Percentiles rank a stretch among this genome's conserved stretches.
Conservation (phyloP, 2,797 vertebrate genomes). For the Molossus molossus region DNA sequence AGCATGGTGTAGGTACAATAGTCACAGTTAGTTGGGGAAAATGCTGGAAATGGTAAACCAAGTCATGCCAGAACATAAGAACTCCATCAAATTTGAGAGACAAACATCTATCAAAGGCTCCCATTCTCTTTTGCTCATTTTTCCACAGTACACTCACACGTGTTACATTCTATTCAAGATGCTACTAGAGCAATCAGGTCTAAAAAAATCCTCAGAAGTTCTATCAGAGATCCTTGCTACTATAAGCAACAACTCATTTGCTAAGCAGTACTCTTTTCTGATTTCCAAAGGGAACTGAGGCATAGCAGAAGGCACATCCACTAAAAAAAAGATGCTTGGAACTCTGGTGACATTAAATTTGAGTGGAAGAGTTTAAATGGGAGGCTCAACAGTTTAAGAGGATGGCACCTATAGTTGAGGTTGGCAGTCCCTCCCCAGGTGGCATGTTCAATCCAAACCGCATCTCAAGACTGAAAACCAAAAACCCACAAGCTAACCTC, state of each 20-base stretch:
- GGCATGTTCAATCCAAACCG: constrained; percentile 73
- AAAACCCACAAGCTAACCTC: constrained; percentile 72
- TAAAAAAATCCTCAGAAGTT: constrained; percentile 49
- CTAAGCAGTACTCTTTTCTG: constrained; percentile 16
- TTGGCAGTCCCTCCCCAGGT: constrained; percentile 55
- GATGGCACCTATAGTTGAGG: constrained; percentile 60
- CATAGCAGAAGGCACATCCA: neutral
- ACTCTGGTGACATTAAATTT: neutral
- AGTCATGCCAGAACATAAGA: constrained; percentile 1
- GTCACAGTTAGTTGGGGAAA: neutral
- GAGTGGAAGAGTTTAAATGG: constrained; percentile 44
- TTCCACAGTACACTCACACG: neutral
- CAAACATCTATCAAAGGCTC: neutral
- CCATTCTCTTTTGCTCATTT: constrained; percentile 34
- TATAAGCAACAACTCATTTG: constrained; percentile 24
- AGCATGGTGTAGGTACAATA: neutral
- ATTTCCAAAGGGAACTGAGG: constrained; percentile 44
- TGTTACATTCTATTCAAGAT: neutral
- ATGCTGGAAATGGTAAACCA: constrained; percentile 31
- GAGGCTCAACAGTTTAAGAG: constrained; percentile 49
- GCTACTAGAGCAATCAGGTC: neutral
- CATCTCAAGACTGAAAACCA: constrained; percentile 78
- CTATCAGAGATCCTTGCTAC: neutral
- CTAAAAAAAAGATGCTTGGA: constrained; percentile 31
- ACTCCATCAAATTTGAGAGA: constrained; percentile 20